Evolutionary conservation across 2,113 vertebrate genomes (phyloP).

Genomic region (Podarcis raffonei): DNA sequence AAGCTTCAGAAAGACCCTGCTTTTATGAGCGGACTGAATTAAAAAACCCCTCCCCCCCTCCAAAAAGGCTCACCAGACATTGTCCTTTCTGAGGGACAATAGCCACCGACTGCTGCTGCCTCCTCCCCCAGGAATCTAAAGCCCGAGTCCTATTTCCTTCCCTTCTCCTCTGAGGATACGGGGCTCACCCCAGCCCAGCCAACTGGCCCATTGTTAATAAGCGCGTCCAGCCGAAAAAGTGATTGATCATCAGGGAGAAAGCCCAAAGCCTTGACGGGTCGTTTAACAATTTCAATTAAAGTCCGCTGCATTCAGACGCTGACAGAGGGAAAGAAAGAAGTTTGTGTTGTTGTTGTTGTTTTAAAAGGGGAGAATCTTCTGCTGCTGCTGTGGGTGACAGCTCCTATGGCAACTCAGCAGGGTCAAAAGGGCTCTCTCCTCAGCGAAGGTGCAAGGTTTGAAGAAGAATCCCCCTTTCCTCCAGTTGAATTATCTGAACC

Average conservation of each 20-base stretch:
- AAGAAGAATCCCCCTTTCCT: not conserved
- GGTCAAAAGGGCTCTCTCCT: conserved; percentile 28
- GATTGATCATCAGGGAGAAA: conserved; percentile 67
- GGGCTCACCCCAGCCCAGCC: not conserved
- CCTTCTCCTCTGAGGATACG: not conserved
- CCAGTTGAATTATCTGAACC: not conserved
- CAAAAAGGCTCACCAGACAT: not conserved
- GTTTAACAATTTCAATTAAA: conserved; percentile 75
- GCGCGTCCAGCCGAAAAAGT: conserved; percentile 43
- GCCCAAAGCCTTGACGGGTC: conserved; percentile 69
- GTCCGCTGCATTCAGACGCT: conserved; percentile 31
- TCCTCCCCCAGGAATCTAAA: conserved; percentile 1
- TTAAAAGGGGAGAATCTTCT: conserved; percentile 30
- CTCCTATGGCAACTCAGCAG: conserved; percentile 14
- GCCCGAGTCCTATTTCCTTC: not conserved
- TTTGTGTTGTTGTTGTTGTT: not conserved
- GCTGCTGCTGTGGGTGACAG: conserved; percentile 10
- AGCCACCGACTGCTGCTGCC: not conserved
- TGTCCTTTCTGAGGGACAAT: not conserved
- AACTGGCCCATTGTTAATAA: conserved; percentile 60
- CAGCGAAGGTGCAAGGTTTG: not conserved
- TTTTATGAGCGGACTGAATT: conserved; percentile 6
- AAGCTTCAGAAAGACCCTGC: not conserved
- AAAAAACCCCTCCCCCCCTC: not conserved
- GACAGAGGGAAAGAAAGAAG: conserved; percentile 40